These are phyloP conservation scores for Meriones unguiculatus DNA, from an alignment of 2,113 vertebrate genomes.

Conservation along the genomic window DNA sequence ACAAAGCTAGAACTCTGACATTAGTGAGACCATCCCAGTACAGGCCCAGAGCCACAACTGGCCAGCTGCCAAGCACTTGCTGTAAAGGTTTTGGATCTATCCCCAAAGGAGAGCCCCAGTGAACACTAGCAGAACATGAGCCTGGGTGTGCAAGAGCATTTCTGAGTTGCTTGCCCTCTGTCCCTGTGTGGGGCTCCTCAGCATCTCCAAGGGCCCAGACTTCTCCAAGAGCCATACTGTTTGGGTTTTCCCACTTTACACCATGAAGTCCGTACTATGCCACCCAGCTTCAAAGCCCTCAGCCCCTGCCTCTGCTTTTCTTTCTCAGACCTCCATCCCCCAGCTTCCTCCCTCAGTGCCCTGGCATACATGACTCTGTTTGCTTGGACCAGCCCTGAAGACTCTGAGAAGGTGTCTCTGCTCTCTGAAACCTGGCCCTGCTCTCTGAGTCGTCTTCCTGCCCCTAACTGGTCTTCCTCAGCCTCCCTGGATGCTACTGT, in stretches of 20 bases:
- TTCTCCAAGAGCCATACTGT: not conserved
- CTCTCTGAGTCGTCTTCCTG: not conserved
- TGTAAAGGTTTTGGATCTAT: not conserved
- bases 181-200: not conserved
- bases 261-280: not conserved
- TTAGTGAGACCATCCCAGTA: not conserved
- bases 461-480: not conserved
- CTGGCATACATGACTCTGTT: not conserved
- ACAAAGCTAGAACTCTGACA: not conserved
- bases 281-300: not conserved
- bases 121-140: accelerated
- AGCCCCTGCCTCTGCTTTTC: not conserved
- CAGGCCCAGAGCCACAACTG: not conserved
- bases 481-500: not conserved
- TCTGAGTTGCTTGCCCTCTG: not conserved
- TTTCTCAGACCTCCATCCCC: not conserved
- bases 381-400: not conserved
- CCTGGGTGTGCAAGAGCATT: not conserved
- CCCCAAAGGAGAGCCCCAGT: not conserved
- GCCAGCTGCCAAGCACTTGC: not conserved
- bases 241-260: not conserved
- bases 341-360: not conserved
- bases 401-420: not conserved
- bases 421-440: accelerated
- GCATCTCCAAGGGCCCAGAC: not conserved